Evolutionary conservation across 2,888 invertebrate genomes (phyloP).

Genomic region (Tinea trinotella): DNA sequence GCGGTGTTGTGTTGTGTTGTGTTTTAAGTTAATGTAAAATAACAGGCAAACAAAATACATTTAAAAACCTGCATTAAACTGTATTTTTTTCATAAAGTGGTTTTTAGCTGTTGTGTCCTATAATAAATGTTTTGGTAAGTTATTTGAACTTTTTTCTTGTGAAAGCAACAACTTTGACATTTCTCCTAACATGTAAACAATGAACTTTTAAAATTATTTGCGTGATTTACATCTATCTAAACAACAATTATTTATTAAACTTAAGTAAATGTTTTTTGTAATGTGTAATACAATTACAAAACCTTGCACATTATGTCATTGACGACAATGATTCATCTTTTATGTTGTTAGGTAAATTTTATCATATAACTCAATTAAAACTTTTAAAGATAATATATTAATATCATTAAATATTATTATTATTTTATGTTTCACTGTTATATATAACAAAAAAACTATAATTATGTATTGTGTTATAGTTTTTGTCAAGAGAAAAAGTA

Average conservation of each 20-base stretch:
- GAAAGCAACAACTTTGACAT: not conserved
- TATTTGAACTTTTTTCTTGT: not conserved
- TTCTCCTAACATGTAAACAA: not conserved
- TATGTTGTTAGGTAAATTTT: not conserved
- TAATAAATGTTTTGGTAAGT: not conserved
- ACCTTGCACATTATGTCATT: constrained; percentile 4
- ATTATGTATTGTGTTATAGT: too few species aligned
- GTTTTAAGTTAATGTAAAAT: too few species aligned
- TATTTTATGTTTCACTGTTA: too few species aligned
- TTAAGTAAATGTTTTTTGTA: not conserved
- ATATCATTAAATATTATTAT: too few species aligned
- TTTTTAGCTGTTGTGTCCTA: too few species aligned
- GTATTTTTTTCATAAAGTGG: not conserved
- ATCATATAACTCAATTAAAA: not conserved
- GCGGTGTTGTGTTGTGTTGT: too few species aligned
- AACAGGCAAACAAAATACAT: too few species aligned
- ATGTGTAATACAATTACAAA: not conserved
- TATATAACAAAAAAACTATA: too few species aligned
- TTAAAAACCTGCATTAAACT: too few species aligned
- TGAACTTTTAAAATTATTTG: not conserved
- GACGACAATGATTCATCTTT: not conserved
- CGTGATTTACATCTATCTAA: too few species aligned
- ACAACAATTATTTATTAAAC: not conserved
- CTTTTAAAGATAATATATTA: too few species aligned
- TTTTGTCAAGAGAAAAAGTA: too few species aligned